These are phyloP conservation scores for Sycobia sp. DNA, from an alignment of 1,140 invertebrate species.

Conservation along the genomic window DNA sequence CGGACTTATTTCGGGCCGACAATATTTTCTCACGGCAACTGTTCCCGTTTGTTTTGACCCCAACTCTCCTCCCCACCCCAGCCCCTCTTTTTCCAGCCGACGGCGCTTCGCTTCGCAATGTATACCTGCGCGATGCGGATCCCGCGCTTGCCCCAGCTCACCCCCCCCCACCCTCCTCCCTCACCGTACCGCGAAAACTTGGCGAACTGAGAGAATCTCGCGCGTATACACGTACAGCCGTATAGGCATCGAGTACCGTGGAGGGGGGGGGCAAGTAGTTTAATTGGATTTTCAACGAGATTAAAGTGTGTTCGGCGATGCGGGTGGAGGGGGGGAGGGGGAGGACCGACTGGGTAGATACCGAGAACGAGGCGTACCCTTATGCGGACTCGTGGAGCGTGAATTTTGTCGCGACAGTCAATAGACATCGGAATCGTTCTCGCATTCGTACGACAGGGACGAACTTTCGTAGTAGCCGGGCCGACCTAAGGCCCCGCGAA, in stretches of 20 bases:
- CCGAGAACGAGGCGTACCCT: background rate
- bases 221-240: slow-evolving; percentile 13
- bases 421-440: slow-evolving; percentile 36
- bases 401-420: slow-evolving; percentile 45
- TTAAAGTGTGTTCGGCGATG: slow-evolving; percentile 46
- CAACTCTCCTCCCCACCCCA: too few relatives aligned
- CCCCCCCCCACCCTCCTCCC: background rate
- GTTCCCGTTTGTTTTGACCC: too few relatives aligned
- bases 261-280: slow-evolving; percentile 43
- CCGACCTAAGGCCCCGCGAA: too few relatives aligned
- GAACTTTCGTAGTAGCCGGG: slow-evolving; percentile 40
- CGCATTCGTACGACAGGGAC: background rate
- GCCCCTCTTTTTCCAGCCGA: too few relatives aligned
- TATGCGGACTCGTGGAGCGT: slow-evolving; percentile 30
- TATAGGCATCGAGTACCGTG: too few relatives aligned
- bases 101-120: background rate
- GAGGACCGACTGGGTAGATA: background rate
- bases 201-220: slow-evolving; percentile 15
- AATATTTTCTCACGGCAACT: too few relatives aligned
- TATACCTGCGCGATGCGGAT: background rate
- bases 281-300: slow-evolving; percentile 55
- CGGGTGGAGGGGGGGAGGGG: background rate
- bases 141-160: background rate
- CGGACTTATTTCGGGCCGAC: too few relatives aligned
- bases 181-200: slow-evolving; percentile 7